phyloP scores from a whole-genome alignment of 2,888 invertebrate genomes.

The Phyllotreta cruciferae region DNA sequence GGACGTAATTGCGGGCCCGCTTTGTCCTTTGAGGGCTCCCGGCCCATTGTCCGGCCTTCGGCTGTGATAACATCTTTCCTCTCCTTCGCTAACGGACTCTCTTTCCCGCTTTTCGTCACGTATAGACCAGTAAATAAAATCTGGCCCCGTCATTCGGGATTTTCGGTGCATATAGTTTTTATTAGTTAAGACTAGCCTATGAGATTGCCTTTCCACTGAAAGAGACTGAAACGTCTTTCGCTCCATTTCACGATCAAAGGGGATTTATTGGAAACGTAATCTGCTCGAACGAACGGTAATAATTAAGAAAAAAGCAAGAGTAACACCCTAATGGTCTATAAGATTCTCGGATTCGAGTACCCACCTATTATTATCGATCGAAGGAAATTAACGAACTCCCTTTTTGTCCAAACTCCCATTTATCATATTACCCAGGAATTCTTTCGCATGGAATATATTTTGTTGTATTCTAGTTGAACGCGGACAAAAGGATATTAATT shows the following conservation, averaged over 20 bases:
- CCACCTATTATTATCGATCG: neutral
- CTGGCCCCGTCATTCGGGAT: neutral
- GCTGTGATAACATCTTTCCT: constrained; percentile 43
- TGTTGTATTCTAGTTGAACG: too few relatives aligned
- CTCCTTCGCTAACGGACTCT: constrained; percentile 23
- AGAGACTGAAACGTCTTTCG: constrained; percentile 32
- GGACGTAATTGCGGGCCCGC: constrained; percentile 56
- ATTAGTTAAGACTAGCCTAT: too few relatives aligned
- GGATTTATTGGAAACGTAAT: constrained; percentile 32
- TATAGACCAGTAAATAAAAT: constrained; percentile 14
- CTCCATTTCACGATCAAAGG: constrained; percentile 36
- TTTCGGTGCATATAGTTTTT: too few relatives aligned
- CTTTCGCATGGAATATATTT: too few relatives aligned
- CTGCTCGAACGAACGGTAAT: constrained; percentile 29
- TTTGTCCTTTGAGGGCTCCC: constrained; percentile 55
- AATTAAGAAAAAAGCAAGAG: constrained; percentile 29
- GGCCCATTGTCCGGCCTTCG: constrained; percentile 54
- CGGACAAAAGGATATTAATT: constrained; percentile 31
- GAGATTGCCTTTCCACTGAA: constrained; percentile 4
- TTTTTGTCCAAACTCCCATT: neutral
- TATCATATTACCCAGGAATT: too few relatives aligned
- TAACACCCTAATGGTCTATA: constrained; percentile 19
- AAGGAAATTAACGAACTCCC: neutral
- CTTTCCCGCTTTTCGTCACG: constrained; percentile 3
- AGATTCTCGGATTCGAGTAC: neutral